These are phyloP conservation scores for Aramus guarauna DNA, from an alignment of 2,113 vertebrate species.

Conservation along the genomic window DNA sequence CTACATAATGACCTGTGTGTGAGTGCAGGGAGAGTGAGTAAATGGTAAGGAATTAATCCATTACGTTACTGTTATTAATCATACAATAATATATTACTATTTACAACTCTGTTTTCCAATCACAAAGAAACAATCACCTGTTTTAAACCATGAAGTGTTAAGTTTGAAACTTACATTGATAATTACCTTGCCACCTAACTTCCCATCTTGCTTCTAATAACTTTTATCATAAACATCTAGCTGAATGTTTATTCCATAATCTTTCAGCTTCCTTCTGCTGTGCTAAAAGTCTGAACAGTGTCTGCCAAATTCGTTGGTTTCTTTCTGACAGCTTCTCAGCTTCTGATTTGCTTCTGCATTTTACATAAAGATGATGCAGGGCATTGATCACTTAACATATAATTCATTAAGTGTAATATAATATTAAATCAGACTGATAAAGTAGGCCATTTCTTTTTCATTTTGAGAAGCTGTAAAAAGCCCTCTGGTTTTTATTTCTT, in stretches of 20 bases:
- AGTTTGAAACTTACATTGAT: not conserved
- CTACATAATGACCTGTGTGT: not conserved
- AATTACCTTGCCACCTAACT: not conserved
- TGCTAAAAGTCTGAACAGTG: not conserved
- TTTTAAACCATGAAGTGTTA: not conserved
- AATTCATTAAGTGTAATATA: not conserved
- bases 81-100: not conserved
- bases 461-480: not conserved
- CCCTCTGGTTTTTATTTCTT: not conserved
- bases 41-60: not conserved
- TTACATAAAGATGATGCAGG: not conserved
- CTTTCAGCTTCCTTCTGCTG: not conserved
- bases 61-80: not conserved
- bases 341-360: not conserved
- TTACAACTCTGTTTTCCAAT: not conserved
- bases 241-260: not conserved
- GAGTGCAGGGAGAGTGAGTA: not conserved
- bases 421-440: not conserved
- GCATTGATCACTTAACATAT: not conserved
- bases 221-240: not conserved
- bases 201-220: not conserved
- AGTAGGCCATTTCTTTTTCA: not conserved
- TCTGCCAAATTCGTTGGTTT: not conserved
- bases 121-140: not conserved
- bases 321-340: not conserved